phyloP scores from a whole-genome alignment of 1,140 invertebrate genomes.

The Eueides isabella region DNA sequence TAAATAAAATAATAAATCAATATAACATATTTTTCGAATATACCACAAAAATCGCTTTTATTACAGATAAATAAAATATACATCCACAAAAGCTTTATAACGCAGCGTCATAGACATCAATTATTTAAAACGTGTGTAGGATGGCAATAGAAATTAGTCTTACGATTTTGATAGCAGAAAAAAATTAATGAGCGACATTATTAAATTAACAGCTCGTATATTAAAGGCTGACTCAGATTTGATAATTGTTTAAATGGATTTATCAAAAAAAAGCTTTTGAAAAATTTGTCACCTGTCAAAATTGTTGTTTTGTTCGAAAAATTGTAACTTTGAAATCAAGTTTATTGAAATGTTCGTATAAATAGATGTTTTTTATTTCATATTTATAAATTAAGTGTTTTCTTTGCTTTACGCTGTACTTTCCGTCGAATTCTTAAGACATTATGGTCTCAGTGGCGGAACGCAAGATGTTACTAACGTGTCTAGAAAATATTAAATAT shows the following conservation, averaged over 20 bases:
- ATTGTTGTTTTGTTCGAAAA: neutral
- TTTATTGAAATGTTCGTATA: neutral
- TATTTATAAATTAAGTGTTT: too few species aligned
- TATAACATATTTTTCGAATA: too few species aligned
- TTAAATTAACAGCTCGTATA: conserved; percentile 39
- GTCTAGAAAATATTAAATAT: too few species aligned
- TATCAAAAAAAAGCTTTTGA: conserved; percentile 2
- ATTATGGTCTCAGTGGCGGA: too few species aligned
- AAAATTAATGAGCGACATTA: conserved; percentile 38
- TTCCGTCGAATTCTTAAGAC: too few species aligned
- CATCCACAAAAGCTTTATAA: neutral
- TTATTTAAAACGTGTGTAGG: conserved; percentile 28
- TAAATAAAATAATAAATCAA: neutral
- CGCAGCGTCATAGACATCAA: conserved; percentile 10
- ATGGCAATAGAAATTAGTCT: conserved; percentile 33
- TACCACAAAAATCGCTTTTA: neutral
- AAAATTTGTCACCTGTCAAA: neutral
- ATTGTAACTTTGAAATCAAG: neutral
- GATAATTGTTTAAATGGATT: conserved; percentile 22
- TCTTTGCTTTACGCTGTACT: too few species aligned
- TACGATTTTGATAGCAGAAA: conserved; percentile 30
- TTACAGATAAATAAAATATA: conserved; percentile 1
- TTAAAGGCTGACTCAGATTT: conserved; percentile 26
- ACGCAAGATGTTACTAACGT: too few species aligned
- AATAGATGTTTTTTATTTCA: neutral